Evolutionary conservation across 2,888 invertebrate genomes (phyloP).

Genomic region (Andrena marginata): DNA sequence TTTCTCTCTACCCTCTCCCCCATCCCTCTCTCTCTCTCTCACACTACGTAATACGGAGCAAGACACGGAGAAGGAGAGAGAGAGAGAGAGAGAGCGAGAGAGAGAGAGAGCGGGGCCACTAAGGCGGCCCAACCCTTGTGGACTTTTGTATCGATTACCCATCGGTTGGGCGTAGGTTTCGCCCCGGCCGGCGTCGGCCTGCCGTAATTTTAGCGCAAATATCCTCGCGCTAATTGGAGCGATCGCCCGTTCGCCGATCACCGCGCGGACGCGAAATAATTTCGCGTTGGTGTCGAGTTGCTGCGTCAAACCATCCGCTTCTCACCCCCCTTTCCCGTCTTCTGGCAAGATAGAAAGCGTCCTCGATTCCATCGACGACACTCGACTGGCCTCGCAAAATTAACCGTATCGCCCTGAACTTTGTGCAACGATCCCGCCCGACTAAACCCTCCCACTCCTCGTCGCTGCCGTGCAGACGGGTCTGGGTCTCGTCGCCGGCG

Average conservation of each 20-base stretch:
- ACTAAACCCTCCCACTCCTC: background rate
- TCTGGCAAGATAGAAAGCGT: background rate
- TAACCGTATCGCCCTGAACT: constrained; percentile 4
- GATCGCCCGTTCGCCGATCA: constrained; percentile 71
- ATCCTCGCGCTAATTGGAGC: constrained; percentile 81
- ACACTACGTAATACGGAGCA: background rate
- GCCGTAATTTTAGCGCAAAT: constrained; percentile 82
- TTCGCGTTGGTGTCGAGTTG: constrained; percentile 24
- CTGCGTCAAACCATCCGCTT: background rate
- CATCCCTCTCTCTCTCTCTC: too few species aligned
- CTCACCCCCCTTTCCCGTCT: background rate
- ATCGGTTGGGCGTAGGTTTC: constrained; percentile 81
- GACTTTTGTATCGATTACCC: constrained; percentile 84
- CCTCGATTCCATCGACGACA: background rate
- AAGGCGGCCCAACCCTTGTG: constrained; percentile 84
- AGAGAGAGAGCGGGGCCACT: constrained; percentile 70
- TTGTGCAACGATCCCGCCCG: too few species aligned
- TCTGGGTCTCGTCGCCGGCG: background rate
- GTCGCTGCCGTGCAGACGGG: too few species aligned
- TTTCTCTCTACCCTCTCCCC: constrained; percentile 44
- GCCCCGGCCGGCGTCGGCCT: constrained; percentile 67
- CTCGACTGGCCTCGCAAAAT: constrained; percentile 2
- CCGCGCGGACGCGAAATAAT: constrained; percentile 62
- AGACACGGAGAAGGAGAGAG: constrained; percentile 37
- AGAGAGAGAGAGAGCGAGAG: constrained; percentile 38